Evolutionary conservation across 2,113 vertebrate species (phyloP).

Genomic region (Channa argus): DNA sequence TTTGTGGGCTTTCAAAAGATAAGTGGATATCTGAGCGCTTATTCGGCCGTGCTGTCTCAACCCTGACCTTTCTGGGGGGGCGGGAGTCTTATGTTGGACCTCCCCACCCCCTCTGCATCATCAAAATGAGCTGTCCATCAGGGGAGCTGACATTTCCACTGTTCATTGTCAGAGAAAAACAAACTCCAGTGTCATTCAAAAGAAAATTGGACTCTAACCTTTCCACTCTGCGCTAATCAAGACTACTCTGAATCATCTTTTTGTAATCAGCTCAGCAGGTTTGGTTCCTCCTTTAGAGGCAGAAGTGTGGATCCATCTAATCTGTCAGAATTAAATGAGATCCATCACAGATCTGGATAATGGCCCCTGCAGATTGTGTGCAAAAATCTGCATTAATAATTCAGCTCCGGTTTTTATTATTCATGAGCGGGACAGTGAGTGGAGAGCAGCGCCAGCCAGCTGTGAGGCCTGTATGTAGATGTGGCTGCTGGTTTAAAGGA

Average conservation of each 20-base stretch:
- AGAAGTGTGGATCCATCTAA: conserved; percentile 70
- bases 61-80: conserved; percentile 55
- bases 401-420: conserved; percentile 75
- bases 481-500: conserved; percentile 38
- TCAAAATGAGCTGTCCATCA: conserved; percentile 7
- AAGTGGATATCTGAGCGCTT: conserved; percentile 63
- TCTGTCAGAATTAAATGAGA: conserved; percentile 79
- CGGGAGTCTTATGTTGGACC: neutral
- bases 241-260: conserved; percentile 65
- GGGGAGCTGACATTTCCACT: conserved; percentile 67
- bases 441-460: conserved; percentile 22
- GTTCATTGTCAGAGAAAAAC: conserved; percentile 34
- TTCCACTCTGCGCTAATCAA: conserved; percentile 57
- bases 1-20: conserved; percentile 66
- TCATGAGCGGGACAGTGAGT: conserved; percentile 60
- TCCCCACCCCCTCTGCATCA: neutral
- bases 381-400: conserved; percentile 84
- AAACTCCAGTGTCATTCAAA: conserved; percentile 65
- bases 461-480: conserved; percentile 7
- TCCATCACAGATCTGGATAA: conserved; percentile 76
- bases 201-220: conserved; percentile 69
- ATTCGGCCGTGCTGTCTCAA: conserved; percentile 31
- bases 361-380: conserved; percentile 78
- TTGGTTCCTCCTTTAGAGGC: conserved; percentile 24
- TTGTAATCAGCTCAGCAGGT: conserved; percentile 67